Percentiles rank a stretch among this genome's conserved stretches.
These are phyloP conservation scores for Meandrusa payeni DNA, from an alignment of 2,888 invertebrate genomes.

Conservation along the genomic window DNA sequence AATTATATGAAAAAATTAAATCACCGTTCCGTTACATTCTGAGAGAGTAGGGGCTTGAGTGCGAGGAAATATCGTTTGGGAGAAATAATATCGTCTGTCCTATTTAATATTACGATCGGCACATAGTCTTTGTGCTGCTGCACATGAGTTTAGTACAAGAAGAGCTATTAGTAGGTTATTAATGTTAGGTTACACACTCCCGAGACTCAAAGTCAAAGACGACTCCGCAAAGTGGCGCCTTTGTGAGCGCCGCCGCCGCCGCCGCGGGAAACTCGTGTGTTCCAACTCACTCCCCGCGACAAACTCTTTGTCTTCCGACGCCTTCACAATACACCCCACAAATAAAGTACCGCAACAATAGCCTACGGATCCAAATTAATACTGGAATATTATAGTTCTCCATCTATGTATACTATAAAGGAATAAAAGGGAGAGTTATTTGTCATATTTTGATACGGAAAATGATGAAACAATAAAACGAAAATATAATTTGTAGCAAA, in stretches of 20 bases:
- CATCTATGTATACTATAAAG: not conserved
- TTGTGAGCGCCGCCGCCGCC: conserved; percentile 52
- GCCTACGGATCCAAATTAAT: conserved; percentile 17
- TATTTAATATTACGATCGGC: conserved; percentile 1
- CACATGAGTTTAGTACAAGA: conserved; percentile 22
- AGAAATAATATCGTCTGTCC: conserved; percentile 8
- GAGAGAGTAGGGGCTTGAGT: conserved; percentile 7
- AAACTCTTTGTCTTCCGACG: conserved; percentile 65
- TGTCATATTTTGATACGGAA: conserved; percentile 4
- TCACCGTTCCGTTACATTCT: conserved; percentile 36
- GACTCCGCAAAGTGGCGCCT: conserved; percentile 72
- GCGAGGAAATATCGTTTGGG: conserved; percentile 7
- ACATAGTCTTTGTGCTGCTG: conserved; percentile 5
- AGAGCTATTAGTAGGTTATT: conserved; percentile 69
- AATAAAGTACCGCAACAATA: conserved; percentile 19
- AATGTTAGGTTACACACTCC: conserved; percentile 67
- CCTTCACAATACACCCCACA: conserved; percentile 44
- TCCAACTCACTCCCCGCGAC: conserved; percentile 51
- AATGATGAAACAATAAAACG: conserved; percentile 9
- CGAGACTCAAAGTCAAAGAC: conserved; percentile 60
- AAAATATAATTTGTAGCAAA: conserved; percentile 11
- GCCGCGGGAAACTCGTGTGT: conserved; percentile 47
- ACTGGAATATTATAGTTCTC: conserved; percentile 1
- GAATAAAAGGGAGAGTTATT: conserved; percentile 3
- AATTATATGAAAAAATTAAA: conserved; percentile 76